Percentiles rank a stretch among this genome's conserved stretches.
phyloP scores from a whole-genome alignment of 2,888 invertebrate genomes.

The Conus canariensis region DNA sequence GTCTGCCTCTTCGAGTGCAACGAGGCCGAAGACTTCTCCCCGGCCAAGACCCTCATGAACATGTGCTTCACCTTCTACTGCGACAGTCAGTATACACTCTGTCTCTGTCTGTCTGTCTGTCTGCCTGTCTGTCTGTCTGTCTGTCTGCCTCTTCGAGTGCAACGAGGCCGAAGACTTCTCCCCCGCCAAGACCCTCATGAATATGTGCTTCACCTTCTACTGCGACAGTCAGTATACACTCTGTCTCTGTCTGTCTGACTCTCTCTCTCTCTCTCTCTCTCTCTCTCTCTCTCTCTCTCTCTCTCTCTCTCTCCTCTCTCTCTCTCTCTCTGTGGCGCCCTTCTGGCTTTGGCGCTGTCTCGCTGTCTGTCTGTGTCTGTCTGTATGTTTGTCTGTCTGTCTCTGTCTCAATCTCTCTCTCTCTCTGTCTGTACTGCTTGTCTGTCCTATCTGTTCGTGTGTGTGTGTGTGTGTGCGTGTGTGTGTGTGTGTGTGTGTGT shows the following conservation, averaged over 20 bases:
- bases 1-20: constrained; percentile 86
- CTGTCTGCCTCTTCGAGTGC: constrained; percentile 84
- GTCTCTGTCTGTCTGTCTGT: neutral
- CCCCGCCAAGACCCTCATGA: constrained; percentile 87
- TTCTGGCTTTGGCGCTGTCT: no score
- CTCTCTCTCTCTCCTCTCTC: no score
- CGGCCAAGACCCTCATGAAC: constrained; percentile 87
- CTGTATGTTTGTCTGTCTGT: constrained; percentile 81
- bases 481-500: no score
- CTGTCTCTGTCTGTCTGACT: neutral
- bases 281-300: constrained; percentile 6
- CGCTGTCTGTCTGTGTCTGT: neutral
- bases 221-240: constrained; percentile 82
- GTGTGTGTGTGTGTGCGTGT: no score
- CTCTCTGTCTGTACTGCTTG: no score
- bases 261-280: neutral
- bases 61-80: constrained; percentile 88
- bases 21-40: constrained; percentile 86
- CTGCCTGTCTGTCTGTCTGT: neutral
- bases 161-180: constrained; percentile 86
- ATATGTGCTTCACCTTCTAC: constrained; percentile 88
- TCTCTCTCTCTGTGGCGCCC: neutral
- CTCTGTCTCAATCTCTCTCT: neutral
- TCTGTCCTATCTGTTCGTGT: no score
- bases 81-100: constrained; percentile 81